These are phyloP conservation scores for Diplolepis rosae DNA, from an alignment of 2,888 invertebrate genomes.

Conservation along the genomic window DNA sequence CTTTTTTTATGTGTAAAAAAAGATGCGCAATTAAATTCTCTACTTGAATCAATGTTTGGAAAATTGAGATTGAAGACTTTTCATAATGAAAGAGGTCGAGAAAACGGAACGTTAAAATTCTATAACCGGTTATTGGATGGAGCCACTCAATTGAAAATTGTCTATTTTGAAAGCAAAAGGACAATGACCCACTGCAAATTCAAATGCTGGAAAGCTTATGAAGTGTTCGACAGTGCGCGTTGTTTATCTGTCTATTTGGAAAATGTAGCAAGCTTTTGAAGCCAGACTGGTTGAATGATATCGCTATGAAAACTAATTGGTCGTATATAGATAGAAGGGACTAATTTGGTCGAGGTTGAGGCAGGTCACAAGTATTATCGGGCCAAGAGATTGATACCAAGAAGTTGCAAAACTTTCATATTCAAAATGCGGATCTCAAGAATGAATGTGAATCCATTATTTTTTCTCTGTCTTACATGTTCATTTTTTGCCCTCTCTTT, in stretches of 20 bases:
- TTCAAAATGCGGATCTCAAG: slow-evolving; percentile 28
- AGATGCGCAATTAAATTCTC: no score
- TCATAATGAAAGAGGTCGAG: no score
- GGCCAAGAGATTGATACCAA: slow-evolving; percentile 36
- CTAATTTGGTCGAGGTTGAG: slow-evolving; percentile 65
- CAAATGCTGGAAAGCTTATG: not conserved
- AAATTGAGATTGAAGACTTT: no score
- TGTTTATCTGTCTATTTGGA: slow-evolving; percentile 17
- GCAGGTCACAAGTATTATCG: slow-evolving; percentile 64
- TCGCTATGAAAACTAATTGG: slow-evolving; percentile 26
- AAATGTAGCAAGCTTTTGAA: not conserved
- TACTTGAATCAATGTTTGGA: no score
- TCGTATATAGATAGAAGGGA: slow-evolving; percentile 42
- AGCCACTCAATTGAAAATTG: not conserved
- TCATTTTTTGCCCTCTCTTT: slow-evolving; percentile 35
- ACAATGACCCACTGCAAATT: not conserved
- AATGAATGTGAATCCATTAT: not conserved
- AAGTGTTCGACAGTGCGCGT: not conserved
- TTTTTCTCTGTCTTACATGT: not conserved
- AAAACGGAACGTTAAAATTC: no score
- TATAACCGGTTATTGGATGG: no score
- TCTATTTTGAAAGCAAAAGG: not conserved
- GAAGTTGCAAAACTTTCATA: slow-evolving; percentile 41
- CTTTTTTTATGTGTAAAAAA: no score
- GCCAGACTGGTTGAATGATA: not conserved